These are phyloP conservation scores for Agriopis marginaria DNA, from an alignment of 2,888 invertebrate genomes.

Conservation along the genomic window DNA sequence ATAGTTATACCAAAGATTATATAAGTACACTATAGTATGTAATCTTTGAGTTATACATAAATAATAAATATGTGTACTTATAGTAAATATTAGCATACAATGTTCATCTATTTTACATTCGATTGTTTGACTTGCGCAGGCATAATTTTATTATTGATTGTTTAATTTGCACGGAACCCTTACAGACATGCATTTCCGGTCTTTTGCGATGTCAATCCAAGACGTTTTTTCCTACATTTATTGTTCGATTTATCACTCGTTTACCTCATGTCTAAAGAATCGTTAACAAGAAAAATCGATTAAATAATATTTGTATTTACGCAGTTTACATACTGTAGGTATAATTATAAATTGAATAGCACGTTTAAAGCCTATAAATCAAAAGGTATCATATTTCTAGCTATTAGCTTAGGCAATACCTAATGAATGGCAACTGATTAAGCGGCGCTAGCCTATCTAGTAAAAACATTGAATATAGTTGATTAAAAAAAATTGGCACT, in stretches of 20 bases:
- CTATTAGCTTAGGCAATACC: too few relatives aligned
- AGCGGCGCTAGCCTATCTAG: too few relatives aligned
- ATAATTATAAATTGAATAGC: too few relatives aligned
- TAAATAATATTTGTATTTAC: not conserved
- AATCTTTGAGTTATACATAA: not conserved
- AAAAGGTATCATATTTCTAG: too few relatives aligned
- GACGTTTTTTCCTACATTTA: slow-evolving; percentile 25
- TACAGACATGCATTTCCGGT: slow-evolving; percentile 35
- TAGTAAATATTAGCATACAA: slow-evolving; percentile 32
- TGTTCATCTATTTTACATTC: slow-evolving; percentile 24
- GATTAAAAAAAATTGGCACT: too few relatives aligned
- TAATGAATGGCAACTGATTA: too few relatives aligned
- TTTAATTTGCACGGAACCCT: slow-evolving; percentile 30
- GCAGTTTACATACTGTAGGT: too few relatives aligned
- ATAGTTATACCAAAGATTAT: too few relatives aligned
- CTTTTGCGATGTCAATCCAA: slow-evolving; percentile 14
- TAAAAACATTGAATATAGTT: too few relatives aligned
- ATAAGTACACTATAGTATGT: too few relatives aligned
- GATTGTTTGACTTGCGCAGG: slow-evolving; percentile 27
- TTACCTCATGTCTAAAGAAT: slow-evolving; percentile 1
- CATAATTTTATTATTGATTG: slow-evolving; percentile 47
- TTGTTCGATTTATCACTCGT: slow-evolving; percentile 28
- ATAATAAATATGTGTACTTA: not conserved
- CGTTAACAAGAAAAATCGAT: slow-evolving; percentile 15
- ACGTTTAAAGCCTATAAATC: too few relatives aligned